Evolutionary conservation across 2,797 vertebrate genomes (phyloP).

Genomic region (Onychomys torridus): DNA sequence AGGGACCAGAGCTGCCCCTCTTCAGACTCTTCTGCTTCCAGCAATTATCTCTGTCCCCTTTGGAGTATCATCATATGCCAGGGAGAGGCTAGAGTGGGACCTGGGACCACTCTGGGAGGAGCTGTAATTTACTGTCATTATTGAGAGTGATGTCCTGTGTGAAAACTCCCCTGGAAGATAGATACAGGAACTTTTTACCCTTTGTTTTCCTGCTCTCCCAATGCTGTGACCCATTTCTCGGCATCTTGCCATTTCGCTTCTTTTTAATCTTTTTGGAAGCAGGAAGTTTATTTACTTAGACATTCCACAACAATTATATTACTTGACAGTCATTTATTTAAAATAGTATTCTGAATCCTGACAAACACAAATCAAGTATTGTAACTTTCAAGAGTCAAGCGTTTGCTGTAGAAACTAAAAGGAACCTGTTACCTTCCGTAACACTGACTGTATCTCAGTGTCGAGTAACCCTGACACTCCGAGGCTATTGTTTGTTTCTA

Average conservation of each 20-base stretch:
- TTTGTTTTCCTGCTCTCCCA: not conserved
- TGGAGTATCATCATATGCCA: conserved; percentile 48
- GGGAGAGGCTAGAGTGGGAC: not conserved
- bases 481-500: not conserved
- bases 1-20: conserved; percentile 47
- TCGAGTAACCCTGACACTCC: not conserved
- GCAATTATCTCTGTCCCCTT: conserved; percentile 44
- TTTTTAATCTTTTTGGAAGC: conserved; percentile 34
- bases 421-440: not conserved
- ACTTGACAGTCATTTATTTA: conserved; percentile 66
- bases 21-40: conserved; percentile 53
- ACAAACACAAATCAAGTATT: conserved; percentile 86
- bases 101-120: not conserved
- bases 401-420: not conserved
- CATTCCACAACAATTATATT: conserved; percentile 43
- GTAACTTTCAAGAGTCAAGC: not conserved
- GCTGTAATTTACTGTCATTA: conserved; percentile 10
- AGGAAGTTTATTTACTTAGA: conserved; percentile 66
- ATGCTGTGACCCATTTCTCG: not conserved
- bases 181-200: not conserved
- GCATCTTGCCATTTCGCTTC: not conserved
- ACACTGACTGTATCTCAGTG: not conserved
- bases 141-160: not conserved
- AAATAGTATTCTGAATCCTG: conserved; percentile 79
- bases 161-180: not conserved